These are phyloP conservation scores for Orbicella faveolata DNA, from an alignment of 64 coral and sea anemone species.

Conservation along the genomic window DNA sequence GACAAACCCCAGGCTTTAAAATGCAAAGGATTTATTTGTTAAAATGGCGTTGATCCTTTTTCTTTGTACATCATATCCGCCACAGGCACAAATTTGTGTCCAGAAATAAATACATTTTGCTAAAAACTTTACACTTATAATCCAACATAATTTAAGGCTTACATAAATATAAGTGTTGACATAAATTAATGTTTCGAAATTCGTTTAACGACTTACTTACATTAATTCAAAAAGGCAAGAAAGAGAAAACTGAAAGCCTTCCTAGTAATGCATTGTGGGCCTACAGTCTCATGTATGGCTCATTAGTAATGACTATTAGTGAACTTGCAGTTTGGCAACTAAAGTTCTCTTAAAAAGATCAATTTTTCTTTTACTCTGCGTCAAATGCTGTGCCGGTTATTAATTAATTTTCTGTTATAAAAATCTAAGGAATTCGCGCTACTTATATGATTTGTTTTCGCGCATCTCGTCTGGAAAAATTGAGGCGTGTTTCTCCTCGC, in stretches of 20 bases:
- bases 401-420: background rate
- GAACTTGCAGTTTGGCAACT: background rate
- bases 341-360: background rate
- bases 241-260: background rate
- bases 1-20: background rate
- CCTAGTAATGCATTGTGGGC: background rate
- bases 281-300: background rate
- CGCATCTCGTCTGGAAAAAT: background rate
- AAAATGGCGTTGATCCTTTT: constrained; percentile 19
- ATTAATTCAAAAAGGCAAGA: background rate
- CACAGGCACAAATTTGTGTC: constrained; percentile 11
- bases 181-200: constrained; percentile 29
- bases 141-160: constrained; percentile 44
- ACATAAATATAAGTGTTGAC: constrained; percentile 47
- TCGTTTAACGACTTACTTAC: constrained; percentile 4
- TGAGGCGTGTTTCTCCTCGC: background rate
- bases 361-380: background rate
- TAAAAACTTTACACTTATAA: constrained; percentile 37
- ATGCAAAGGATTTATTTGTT: constrained; percentile 35
- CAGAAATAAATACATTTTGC: constrained; percentile 49
- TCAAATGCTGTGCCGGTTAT: background rate
- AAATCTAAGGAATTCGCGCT: constrained; percentile 5
- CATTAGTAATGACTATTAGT: too few species aligned
- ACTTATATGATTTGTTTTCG: background rate
- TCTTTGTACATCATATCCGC: constrained; percentile 24